A percentile compares a stretch with the other conserved stretches of the same genome.
These are phyloP conservation scores for Lucinisca nassula DNA, from an alignment of 2,888 invertebrate genomes.

Conservation along the genomic window DNA sequence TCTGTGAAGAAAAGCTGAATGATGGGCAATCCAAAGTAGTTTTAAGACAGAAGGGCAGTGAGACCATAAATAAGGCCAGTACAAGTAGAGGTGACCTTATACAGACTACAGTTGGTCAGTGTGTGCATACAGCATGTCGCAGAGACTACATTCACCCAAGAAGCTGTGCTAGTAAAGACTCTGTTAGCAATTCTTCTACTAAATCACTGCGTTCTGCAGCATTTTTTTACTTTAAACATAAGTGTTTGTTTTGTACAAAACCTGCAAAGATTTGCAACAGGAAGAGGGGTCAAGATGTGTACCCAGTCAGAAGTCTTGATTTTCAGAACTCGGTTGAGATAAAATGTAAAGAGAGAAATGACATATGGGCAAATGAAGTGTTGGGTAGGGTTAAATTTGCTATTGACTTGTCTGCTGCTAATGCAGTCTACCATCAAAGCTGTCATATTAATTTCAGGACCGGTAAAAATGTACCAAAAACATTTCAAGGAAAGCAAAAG, in stretches of 20 bases:
- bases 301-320: slow-evolving; percentile 7
- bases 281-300: not conserved
- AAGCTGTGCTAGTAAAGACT: no score
- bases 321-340: not conserved
- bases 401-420: not conserved
- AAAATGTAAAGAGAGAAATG: not conserved
- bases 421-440: not conserved
- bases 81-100: no score
- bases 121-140: no score
- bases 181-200: no score
- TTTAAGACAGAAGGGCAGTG: no score
- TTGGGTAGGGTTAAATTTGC: not conserved
- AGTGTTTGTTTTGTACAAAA: slow-evolving; percentile 7
- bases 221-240: no score
- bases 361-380: not conserved
- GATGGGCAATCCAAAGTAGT: no score
- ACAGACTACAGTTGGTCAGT: no score
- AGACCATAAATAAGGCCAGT: no score
- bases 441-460: not conserved
- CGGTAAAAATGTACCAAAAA: not conserved
- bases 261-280: not conserved
- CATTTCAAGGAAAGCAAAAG: not conserved
- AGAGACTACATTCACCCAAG: no score
- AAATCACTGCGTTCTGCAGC: no score
- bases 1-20: no score